Conservation (phyloP, 2,113 vertebrate genomes). For the Gobius niger region DNA sequence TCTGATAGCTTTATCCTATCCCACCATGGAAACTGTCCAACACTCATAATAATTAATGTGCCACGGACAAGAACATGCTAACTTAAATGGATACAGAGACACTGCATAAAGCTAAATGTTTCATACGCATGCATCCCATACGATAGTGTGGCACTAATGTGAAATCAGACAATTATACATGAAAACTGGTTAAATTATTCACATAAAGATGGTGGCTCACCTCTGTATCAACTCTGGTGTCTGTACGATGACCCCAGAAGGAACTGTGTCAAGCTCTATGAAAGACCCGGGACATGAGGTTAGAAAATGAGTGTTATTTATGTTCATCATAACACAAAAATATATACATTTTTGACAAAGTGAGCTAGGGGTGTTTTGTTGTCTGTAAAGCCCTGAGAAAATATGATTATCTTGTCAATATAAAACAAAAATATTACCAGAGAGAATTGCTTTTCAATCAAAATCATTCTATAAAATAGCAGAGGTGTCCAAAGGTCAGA, state of each 20-base stretch:
- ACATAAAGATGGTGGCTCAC: conserved; percentile 50
- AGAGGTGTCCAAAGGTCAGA: too few relatives aligned
- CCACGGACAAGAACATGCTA: conserved; percentile 41
- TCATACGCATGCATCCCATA: conserved; percentile 20
- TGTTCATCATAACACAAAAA: too few relatives aligned
- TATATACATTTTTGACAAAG: too few relatives aligned
- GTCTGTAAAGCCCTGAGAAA: too few relatives aligned
- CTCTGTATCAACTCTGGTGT: conserved; percentile 51
- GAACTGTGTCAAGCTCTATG: not conserved
- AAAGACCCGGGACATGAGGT: not conserved
- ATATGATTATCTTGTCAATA: too few relatives aligned
- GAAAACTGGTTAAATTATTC: conserved; percentile 58
- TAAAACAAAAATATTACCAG: too few relatives aligned
- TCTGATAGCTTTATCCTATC: conserved; percentile 24
- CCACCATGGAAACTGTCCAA: conserved; percentile 22
- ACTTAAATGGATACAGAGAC: conserved; percentile 26
- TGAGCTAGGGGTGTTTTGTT: too few relatives aligned
- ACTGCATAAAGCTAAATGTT: conserved; percentile 30
- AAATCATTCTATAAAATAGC: too few relatives aligned
- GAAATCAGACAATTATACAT: conserved; percentile 44
- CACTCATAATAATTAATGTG: conserved; percentile 49
- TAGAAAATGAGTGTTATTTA: not conserved
- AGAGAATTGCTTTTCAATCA: too few relatives aligned
- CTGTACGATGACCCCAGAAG: conserved; percentile 17
- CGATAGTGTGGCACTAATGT: conserved; percentile 39